phyloP scores from a whole-genome alignment of 2,888 invertebrate genomes.

The Chelonus formosanus region DNA sequence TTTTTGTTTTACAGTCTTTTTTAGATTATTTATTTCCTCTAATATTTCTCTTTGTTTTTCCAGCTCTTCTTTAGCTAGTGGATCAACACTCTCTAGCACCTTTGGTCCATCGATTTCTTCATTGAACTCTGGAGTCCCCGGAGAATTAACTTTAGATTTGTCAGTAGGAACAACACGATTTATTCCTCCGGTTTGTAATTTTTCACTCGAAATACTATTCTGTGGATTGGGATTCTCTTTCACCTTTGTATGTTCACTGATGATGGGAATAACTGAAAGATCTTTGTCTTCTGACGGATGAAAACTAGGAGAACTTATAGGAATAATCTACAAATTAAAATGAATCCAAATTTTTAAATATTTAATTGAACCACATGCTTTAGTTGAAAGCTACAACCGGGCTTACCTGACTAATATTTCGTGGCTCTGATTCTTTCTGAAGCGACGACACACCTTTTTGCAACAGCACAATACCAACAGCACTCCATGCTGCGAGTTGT shows the following conservation, averaged over 20 bases:
- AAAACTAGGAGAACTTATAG: background rate
- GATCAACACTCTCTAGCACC: constrained; percentile 14
- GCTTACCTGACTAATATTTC: constrained; percentile 36
- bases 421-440: constrained; percentile 37
- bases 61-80: background rate
- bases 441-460: constrained; percentile 53
- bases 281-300: constrained; percentile 6
- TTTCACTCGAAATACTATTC: background rate
- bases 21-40: background rate
- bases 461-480: constrained; percentile 52
- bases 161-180: background rate
- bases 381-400: background rate
- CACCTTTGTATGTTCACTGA: constrained; percentile 11
- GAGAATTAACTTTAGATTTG: background rate
- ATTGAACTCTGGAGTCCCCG: background rate
- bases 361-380: no score
- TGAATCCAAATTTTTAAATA: constrained; percentile 3
- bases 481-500: constrained; percentile 53
- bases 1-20: constrained; percentile 12
- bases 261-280: constrained; percentile 27
- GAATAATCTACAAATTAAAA: constrained; percentile 11
- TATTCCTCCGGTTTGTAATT: background rate
- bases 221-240: background rate
- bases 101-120: background rate
- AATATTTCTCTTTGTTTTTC: constrained; percentile 3